phyloP scores from a whole-genome alignment of 1,140 invertebrate species.

The Octopus sinensis region DNA sequence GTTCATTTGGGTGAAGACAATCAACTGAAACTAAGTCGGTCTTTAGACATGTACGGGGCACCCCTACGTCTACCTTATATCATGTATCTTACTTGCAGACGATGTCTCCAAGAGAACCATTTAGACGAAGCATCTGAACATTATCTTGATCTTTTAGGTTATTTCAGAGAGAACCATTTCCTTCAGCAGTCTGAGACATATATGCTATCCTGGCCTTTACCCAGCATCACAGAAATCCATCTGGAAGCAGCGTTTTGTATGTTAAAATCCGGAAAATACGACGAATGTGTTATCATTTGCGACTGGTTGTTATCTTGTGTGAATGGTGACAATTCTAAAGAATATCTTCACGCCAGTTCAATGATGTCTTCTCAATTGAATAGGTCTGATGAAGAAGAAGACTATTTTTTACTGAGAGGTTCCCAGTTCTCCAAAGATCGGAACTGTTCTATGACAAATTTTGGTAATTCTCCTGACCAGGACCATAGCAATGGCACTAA shows the following conservation, averaged over 20 bases:
- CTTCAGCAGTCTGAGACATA: background rate
- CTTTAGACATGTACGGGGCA: background rate
- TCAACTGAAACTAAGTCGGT: background rate
- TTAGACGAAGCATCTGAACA: background rate
- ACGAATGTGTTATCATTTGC: background rate
- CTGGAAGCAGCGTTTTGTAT: background rate
- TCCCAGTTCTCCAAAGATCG: background rate
- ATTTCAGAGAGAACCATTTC: background rate
- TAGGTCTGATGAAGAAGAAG: background rate
- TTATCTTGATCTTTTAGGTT: background rate
- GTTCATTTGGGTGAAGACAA: background rate
- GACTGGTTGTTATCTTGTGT: background rate
- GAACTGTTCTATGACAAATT: background rate
- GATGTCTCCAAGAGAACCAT: background rate
- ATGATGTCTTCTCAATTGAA: too few relatives aligned
- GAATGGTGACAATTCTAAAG: too few relatives aligned
- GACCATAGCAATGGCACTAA: background rate
- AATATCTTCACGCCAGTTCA: too few relatives aligned
- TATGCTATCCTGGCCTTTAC: background rate
- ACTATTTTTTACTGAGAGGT: background rate
- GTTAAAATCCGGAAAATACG: background rate
- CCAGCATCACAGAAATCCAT: background rate
- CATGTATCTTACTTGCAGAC: background rate
- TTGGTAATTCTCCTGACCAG: background rate
- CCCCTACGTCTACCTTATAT: background rate